Base-by-base conservation (phyloP, 2,797 vertebrate genomes). In the Phalloptychus januarius region DNA sequence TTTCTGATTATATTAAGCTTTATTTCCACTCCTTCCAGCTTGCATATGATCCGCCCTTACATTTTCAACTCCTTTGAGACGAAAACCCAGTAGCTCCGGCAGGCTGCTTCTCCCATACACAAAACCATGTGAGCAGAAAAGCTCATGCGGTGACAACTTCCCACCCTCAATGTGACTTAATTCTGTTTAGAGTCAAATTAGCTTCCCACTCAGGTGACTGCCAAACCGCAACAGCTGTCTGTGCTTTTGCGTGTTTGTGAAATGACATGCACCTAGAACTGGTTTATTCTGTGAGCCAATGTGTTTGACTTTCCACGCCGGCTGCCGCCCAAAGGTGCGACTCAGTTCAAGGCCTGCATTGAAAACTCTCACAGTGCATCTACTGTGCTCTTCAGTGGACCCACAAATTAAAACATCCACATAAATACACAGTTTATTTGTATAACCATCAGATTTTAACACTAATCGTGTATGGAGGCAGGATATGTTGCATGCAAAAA, bases 101-200 rank as follows among this genome's bases (percentile, higher is more conserved):
- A 85, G 67, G 38, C 74, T 54, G 76, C 69, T 87, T 87, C 82
- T 86, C 94, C 92, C 89, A 90, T 90, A 90, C 83, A 92, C 91
- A 94, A 90, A 75, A 50, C 76, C 75, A 88, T 89, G 87, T 77
- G 83, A 88, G 90, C 94, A 91, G 88, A 89, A 91, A 93, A 85
- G 89, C 87, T 95, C 91, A 93, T 50, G 67, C 79, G 87, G 92
- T 94, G 95, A 96, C 94, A 94, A 94, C 94, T 94, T 95, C 91
- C 93, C 93, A 94, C 89, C 85, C 89, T 94, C 94, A 94, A 93
- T 94, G 91, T 81, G 84, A 90, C 90, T 93, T 94, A 95, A 95
- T 95, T 96, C 93, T 95, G 92, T 95, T 95, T 95, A 90, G 94
- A 94, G 90, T 95, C 92, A 92, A 95, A 95, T 96, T 95, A 95